Conservation (phyloP, 2,888 invertebrate genomes). For the Cheilosia vernalis region DNA sequence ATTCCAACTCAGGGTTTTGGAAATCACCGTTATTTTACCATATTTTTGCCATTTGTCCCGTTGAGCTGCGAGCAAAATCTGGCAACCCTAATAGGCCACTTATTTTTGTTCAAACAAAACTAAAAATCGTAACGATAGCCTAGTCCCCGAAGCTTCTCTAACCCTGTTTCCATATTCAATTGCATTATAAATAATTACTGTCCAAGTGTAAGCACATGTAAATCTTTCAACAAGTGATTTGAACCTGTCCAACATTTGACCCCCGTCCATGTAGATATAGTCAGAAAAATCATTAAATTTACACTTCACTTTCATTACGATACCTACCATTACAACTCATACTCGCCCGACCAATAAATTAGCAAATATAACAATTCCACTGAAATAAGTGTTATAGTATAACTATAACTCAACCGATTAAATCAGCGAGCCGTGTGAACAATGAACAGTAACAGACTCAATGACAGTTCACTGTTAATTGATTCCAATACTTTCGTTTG, state of each 20-base stretch:
- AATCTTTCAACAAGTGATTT: constrained; percentile 3
- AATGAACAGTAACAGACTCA: constrained; percentile 8
- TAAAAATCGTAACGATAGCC: too few species aligned
- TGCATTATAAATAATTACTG: background rate
- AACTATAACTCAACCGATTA: constrained; percentile 18
- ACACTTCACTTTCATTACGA: background rate
- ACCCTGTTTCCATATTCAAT: background rate
- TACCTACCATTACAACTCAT: background rate
- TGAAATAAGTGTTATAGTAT: constrained; percentile 34
- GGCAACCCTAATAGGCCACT: too few species aligned
- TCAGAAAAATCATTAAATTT: too few species aligned
- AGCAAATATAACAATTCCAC: constrained; percentile 14
- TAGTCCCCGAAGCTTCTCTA: too few species aligned
- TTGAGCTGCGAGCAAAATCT: too few species aligned
- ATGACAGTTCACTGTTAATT: constrained; percentile 40
- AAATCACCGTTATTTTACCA: too few species aligned
- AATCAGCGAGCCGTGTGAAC: constrained; percentile 25
- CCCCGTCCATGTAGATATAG: background rate
- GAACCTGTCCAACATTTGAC: constrained; percentile 14
- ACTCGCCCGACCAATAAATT: background rate
- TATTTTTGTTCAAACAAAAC: too few species aligned
- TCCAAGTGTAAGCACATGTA: background rate
- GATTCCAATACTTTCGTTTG: constrained; percentile 27
- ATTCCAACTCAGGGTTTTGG: too few species aligned
- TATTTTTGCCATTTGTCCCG: too few species aligned